Percentiles rank a stretch among this genome's conserved stretches.
Evolutionary conservation across 2,113 vertebrate species (phyloP).

Genomic region (Ochotona princeps): DNA sequence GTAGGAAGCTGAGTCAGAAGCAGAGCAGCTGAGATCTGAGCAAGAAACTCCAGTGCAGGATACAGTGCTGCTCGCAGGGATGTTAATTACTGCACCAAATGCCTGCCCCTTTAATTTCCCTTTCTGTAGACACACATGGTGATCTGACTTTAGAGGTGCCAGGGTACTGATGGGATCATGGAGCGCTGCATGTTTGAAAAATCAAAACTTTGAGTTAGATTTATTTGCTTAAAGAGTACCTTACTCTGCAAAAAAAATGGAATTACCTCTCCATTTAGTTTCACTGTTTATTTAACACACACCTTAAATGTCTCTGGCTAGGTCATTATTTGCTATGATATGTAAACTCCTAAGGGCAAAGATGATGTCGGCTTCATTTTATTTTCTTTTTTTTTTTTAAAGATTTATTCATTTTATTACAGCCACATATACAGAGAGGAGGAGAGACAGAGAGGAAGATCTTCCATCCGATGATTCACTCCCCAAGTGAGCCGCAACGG

Average conservation of each 20-base stretch:
- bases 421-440: too few relatives aligned
- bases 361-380: conserved; percentile 58
- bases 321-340: conserved; percentile 45
- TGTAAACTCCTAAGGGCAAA: conserved; percentile 26
- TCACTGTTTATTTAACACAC: conserved; percentile 1
- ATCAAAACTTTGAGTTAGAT: not conserved
- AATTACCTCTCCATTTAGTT: conserved; percentile 30
- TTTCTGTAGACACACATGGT: not conserved
- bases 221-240: conserved; percentile 18
- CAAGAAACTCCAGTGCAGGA: too few relatives aligned
- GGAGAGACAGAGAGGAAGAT: too few relatives aligned
- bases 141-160: not conserved
- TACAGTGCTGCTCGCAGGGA: too few relatives aligned
- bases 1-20: too few relatives aligned
- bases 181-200: not conserved
- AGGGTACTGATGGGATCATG: not conserved
- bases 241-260: conserved; percentile 42
- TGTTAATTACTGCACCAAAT: too few relatives aligned
- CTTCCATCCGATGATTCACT: too few relatives aligned
- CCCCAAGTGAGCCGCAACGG: too few relatives aligned
- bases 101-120: not conserved
- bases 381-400: too few relatives aligned
- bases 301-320: conserved; percentile 33
- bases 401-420: too few relatives aligned
- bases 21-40: too few relatives aligned